These are phyloP conservation scores for Contarinia nasturtii DNA, from an alignment of 1,140 invertebrate species.

Conservation along the genomic window DNA sequence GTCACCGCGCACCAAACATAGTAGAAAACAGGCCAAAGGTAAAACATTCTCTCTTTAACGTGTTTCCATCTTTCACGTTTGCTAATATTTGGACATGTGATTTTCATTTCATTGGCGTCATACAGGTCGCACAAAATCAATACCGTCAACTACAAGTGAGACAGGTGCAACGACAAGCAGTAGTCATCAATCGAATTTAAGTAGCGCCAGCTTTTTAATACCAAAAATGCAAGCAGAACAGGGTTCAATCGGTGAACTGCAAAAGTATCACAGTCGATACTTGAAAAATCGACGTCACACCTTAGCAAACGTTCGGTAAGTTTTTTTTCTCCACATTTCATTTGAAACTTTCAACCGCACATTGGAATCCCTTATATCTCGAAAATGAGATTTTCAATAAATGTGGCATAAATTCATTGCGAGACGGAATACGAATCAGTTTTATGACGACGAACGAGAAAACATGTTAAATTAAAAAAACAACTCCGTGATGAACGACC, in stretches of 20 bases:
- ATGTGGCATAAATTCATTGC: too few species aligned
- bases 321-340: conserved; percentile 6
- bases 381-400: too few species aligned
- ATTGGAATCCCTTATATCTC: too few species aligned
- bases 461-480: too few species aligned
- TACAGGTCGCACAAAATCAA: background rate
- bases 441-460: too few species aligned
- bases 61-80: conserved; percentile 12
- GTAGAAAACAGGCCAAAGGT: conserved; percentile 19
- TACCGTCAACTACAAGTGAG: conserved; percentile 5
- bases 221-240: conserved; percentile 74
- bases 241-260: conserved; percentile 66
- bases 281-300: conserved; percentile 66
- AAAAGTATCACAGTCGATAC: conserved; percentile 66
- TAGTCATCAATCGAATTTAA: background rate
- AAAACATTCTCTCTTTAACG: too few species aligned
- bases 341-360: too few species aligned
- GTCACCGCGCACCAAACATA: conserved; percentile 21
- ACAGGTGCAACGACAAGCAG: conserved; percentile 9
- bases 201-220: conserved; percentile 15
- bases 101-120: too few species aligned
- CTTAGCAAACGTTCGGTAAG: conserved; percentile 74
- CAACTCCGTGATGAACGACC: too few species aligned
- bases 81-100: conserved; percentile 14
- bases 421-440: too few species aligned